Evolutionary conservation across 2,888 invertebrate species (phyloP).

Genomic region (Cerastoderma edule): DNA sequence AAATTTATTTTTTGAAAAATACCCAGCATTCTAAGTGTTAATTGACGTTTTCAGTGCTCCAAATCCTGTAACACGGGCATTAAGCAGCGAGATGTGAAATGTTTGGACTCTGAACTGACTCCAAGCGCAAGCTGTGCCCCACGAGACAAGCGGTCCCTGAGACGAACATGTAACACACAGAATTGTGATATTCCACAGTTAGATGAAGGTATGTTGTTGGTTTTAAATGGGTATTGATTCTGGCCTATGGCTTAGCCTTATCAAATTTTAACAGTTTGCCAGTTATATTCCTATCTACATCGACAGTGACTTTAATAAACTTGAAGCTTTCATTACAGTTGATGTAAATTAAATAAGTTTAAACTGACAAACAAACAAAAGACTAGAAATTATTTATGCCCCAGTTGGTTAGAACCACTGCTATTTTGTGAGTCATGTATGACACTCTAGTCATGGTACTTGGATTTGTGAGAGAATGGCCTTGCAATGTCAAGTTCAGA

Average conservation of each 20-base stretch:
- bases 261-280: background rate
- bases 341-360: no score
- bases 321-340: no score
- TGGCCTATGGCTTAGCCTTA: background rate
- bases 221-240: background rate
- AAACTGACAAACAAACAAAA: no score
- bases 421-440: no score
- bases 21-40: no score
- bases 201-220: slow-evolving; percentile 65
- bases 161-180: slow-evolving; percentile 70
- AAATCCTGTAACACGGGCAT: slow-evolving; percentile 88
- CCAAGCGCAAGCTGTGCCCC: slow-evolving; percentile 84
- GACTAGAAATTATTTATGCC: no score
- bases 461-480: no score
- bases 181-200: slow-evolving; percentile 67
- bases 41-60: slow-evolving; percentile 89
- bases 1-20: no score
- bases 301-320: background rate
- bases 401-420: no score
- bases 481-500: no score
- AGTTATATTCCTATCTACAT: no score
- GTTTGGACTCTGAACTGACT: slow-evolving; percentile 83
- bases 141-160: slow-evolving; percentile 50
- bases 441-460: no score
- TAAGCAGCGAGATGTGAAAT: slow-evolving; percentile 87